A percentile compares a stretch with the other conserved stretches of the same genome.
phyloP scores from a whole-genome alignment of 37 sponge, comb jelly and placozoan genomes.

The Ephydatia muelleri region DNA sequence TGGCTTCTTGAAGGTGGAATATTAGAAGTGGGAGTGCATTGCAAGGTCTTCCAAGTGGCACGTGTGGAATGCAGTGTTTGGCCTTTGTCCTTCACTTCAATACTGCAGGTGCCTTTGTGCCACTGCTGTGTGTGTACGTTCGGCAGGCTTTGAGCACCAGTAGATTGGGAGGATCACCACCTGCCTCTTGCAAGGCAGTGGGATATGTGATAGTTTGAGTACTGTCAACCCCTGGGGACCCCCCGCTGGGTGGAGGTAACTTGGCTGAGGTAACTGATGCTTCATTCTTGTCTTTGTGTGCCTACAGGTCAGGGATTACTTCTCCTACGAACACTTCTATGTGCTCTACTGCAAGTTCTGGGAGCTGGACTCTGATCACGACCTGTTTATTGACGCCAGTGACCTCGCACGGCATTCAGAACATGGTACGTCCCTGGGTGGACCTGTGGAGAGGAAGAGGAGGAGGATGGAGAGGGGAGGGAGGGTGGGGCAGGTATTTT shows the following conservation, averaged over 20 bases:
- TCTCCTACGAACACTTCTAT: conserved; percentile 99
- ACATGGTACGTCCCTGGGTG: conserved; percentile 58
- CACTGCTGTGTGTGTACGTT: not conserved
- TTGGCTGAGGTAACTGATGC: not conserved
- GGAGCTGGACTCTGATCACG: conserved; percentile 98
- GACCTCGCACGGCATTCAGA: conserved; percentile 86
- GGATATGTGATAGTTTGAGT: not conserved
- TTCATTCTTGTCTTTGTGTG: not conserved
- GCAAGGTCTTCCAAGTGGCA: not conserved
- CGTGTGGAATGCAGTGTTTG: not conserved
- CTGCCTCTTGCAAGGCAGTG: too few relatives aligned
- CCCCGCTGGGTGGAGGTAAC: not conserved
- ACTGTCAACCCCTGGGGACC: not conserved
- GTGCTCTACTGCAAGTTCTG: conserved; percentile 99
- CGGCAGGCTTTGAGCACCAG: not conserved
- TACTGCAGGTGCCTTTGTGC: not conserved
- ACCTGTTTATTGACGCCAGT: conserved; percentile 76
- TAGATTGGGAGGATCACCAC: not conserved
- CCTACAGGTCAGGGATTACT: conserved; percentile 75
- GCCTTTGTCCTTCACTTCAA: not conserved
- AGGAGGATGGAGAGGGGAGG: not conserved
- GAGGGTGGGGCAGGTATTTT: not conserved
- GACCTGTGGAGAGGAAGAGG: not conserved
- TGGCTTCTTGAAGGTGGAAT: not conserved
- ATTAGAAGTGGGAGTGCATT: not conserved